These are phyloP conservation scores for Gambelia wislizenii DNA, from an alignment of 2,797 vertebrate genomes.

Conservation along the genomic window DNA sequence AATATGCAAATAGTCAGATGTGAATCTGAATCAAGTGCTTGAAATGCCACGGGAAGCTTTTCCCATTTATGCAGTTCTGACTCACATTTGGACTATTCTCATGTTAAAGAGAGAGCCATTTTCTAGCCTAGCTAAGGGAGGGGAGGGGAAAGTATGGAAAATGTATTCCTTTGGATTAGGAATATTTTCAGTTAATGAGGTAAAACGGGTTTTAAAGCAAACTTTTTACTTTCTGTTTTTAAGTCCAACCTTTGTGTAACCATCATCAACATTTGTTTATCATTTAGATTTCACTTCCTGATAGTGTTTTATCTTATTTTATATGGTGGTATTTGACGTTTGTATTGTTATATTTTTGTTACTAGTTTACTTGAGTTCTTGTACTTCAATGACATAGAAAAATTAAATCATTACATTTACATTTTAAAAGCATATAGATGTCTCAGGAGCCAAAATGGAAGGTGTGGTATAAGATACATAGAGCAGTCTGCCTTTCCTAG, in stretches of 20 bases:
- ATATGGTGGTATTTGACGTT: neutral
- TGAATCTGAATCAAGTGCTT: neutral
- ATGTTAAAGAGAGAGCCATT: conserved; percentile 15
- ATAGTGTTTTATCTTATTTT: neutral
- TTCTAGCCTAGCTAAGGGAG: neutral
- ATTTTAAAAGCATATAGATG: neutral
- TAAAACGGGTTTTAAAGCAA: neutral
- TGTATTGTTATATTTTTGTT: neutral
- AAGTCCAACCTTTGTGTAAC: neutral
- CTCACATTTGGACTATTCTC: neutral
- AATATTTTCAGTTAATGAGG: neutral
- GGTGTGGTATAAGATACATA: neutral
- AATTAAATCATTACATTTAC: neutral
- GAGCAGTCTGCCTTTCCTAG: neutral
- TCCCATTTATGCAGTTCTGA: neutral
- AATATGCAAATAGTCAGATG: neutral
- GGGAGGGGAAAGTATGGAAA: neutral
- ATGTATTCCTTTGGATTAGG: neutral
- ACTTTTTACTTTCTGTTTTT: neutral
- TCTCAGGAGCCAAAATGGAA: neutral
- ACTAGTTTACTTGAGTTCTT: neutral
- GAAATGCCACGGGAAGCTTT: neutral
- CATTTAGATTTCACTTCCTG: neutral
- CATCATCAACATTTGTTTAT: neutral
- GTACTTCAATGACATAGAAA: neutral